phyloP scores from a whole-genome alignment of 2,113 vertebrate species.

The Nothocercus nigrocapillus region DNA sequence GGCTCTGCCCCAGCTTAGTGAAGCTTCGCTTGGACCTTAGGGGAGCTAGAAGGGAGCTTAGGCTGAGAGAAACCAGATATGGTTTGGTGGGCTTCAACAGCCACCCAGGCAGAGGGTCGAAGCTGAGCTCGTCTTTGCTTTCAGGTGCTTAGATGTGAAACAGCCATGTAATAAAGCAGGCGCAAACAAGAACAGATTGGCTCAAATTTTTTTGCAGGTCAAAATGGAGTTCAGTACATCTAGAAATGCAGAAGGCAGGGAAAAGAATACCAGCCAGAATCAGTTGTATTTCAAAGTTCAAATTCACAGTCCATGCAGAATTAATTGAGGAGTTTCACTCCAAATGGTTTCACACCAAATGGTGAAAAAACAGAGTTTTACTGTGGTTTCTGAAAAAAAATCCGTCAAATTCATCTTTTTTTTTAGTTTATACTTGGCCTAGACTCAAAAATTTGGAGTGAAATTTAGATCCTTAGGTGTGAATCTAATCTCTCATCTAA shows the following conservation, averaged over 20 bases:
- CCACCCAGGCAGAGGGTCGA: neutral
- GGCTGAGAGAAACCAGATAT: neutral
- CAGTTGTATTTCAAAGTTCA: neutral
- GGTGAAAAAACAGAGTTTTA: neutral
- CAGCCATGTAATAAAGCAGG: neutral
- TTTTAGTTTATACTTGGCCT: neutral
- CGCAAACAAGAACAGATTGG: neutral
- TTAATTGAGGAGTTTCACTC: neutral
- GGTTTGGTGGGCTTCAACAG: neutral
- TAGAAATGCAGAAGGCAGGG: neutral
- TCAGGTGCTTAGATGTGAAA: neutral
- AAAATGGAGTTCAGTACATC: neutral
- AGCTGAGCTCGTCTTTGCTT: neutral
- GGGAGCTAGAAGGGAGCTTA: accelerated
- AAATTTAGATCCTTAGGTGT: neutral
- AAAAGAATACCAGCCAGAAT: neutral
- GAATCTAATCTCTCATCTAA: neutral
- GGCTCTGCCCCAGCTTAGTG: neutral
- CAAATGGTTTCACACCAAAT: neutral
- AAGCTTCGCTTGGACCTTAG: neutral
- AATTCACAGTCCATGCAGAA: neutral
- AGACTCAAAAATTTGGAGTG: neutral
- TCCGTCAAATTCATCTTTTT: neutral
- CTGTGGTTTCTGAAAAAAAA: neutral
- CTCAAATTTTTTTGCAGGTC: neutral